Conservation (phyloP, 2,797 vertebrate species). For the Poeciliopsis paucimaculata region DNA sequence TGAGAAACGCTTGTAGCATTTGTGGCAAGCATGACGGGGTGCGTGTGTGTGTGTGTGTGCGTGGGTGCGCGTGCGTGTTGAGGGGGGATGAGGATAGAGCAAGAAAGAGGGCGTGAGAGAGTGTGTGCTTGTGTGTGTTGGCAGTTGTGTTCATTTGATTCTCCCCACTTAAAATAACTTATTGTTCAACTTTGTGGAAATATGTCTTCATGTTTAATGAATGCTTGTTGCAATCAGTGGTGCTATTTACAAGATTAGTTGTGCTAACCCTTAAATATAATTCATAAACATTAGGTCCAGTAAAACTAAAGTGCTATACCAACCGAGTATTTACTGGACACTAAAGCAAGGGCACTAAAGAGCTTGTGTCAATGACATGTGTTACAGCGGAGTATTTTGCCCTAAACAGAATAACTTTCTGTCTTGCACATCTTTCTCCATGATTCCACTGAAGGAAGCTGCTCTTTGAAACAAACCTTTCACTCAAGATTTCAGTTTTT, state of each 20-base stretch:
- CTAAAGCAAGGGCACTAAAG: not conserved
- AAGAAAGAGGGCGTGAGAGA: not conserved
- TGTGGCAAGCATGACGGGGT: conserved; percentile 25
- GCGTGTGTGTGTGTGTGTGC: not conserved
- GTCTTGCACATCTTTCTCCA: not conserved
- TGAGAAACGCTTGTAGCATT: conserved; percentile 55
- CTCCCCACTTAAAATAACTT: conserved; percentile 12
- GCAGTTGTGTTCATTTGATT: conserved; percentile 26
- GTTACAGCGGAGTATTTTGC: not conserved
- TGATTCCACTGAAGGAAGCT: not conserved
- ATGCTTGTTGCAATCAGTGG: not conserved
- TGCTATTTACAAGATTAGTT: not conserved
- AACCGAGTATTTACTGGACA: not conserved
- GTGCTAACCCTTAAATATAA: not conserved
- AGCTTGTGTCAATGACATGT: not conserved
- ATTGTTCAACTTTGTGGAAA: conserved; percentile 1
- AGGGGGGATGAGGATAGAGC: not conserved
- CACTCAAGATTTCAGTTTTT: not conserved
- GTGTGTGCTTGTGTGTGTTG: conserved; percentile 9
- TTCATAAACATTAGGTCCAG: not conserved
- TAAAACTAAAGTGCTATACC: not conserved
- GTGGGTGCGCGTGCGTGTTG: conserved; percentile 1
- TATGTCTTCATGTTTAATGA: not conserved
- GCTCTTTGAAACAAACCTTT: not conserved
- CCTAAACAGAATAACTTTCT: not conserved